Percentiles rank a stretch among this genome's conserved stretches.
Evolutionary conservation across 2,797 vertebrate genomes (phyloP).

Genomic region (Aldrovandia affinis): DNA sequence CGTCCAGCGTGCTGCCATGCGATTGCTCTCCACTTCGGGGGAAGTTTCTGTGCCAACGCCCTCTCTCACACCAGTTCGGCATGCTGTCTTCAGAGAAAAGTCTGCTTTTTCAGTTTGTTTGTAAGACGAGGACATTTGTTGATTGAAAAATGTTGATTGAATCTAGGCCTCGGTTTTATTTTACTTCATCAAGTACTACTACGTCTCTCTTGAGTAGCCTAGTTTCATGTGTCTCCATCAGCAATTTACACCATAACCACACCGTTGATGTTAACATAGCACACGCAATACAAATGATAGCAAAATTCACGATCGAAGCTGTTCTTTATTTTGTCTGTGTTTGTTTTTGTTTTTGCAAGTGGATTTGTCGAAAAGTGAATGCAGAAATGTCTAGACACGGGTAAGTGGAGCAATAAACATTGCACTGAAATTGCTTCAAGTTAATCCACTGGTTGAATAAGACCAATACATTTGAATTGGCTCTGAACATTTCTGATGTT

Average conservation of each 20-base stretch:
- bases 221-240: not conserved
- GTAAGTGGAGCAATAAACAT: slow-evolving; percentile 20
- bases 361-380: not conserved
- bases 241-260: not conserved
- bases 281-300: not conserved
- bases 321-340: not conserved
- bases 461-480: slow-evolving; percentile 14
- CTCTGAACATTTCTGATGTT: not conserved
- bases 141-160: not conserved
- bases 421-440: slow-evolving; percentile 17
- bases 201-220: not conserved
- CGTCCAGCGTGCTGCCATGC: not conserved
- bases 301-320: not conserved
- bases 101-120: no score
- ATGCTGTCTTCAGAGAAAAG: not conserved
- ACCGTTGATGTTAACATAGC: not conserved
- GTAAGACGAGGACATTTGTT: not conserved
- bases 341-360: slow-evolving; percentile 26
- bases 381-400: slow-evolving; percentile 12
- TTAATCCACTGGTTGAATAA: slow-evolving; percentile 7
- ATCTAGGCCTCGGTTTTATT: not conserved
- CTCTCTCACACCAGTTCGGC: not conserved
- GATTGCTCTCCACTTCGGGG: not conserved
- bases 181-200: not conserved
- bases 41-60: not conserved